Evolutionary conservation across 2,888 invertebrate species (phyloP), one percentile per base, ranked within the genome.

Genomic region (Ornithoptera alexandrae): DNA sequence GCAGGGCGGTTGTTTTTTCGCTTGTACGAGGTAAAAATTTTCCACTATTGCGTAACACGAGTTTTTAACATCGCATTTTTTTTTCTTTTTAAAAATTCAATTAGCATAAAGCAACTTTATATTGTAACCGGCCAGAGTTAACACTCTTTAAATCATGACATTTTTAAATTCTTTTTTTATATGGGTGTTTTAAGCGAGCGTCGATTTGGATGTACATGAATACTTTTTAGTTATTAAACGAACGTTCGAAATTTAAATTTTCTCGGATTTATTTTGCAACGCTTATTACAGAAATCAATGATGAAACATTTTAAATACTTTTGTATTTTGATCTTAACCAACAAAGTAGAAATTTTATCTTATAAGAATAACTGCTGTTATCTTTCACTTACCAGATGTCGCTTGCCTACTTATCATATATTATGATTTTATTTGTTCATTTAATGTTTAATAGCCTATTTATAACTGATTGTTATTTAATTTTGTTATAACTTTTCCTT

Each of bases 1-100:
- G 80, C 82, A 74, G 82, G 82, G 82, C 85, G 92, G 91, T 84
- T 87, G 92, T 81, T 88, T 88, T 90, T 90, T 86, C 80, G 77
- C 70, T 72, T 72, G 70, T 72, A 30, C 70, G 71, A 86, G 85
- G 85, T 85, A 84, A 84, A 84, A 85, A 79, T 81, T 87, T 90
- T 89, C 86, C 88, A 84, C 74, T 81, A 72, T 88, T 89, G 80
- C 77, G 77, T 78, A 88, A 87, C 79, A 72, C 67, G 59, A 65
- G 65, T 68, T 72, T 74, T 72, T 67, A 12, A 68, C 70, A 69
- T 39, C 42, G 22, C 56, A 46, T 71, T 65, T 65, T 66, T 69
- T 62, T 50, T 50, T 8, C 8, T 50, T 50, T 50, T 50, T 50
- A 50, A 50, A 57, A 57, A 57, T 57, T 57, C 57, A 17, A 50